Evolutionary conservation across 2,888 invertebrate species (phyloP).

Genomic region (Deroplatys truncata): DNA sequence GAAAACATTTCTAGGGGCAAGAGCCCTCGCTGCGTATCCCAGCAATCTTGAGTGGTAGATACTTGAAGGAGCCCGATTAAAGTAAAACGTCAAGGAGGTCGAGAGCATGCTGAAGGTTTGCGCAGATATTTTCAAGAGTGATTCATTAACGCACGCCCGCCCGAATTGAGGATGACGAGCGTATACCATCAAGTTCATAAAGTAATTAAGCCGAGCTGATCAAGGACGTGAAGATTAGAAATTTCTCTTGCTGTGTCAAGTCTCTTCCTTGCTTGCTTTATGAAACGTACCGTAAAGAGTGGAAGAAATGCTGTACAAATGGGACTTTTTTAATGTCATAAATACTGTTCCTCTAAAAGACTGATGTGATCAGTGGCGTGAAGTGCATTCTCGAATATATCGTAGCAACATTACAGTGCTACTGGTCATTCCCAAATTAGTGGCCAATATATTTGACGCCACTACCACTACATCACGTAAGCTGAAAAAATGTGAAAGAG

Average conservation of each 20-base stretch:
- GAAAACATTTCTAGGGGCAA: background rate
- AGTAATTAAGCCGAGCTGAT: conserved; percentile 2
- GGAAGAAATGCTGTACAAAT: background rate
- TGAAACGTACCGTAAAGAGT: background rate
- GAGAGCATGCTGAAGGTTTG: background rate
- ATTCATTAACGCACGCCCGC: background rate
- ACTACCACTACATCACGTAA: too few relatives aligned
- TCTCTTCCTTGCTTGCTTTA: background rate
- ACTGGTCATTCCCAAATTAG: too few relatives aligned
- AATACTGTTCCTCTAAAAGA: background rate
- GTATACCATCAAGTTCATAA: background rate
- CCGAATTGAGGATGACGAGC: background rate
- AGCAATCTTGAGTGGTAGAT: background rate
- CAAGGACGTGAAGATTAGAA: background rate
- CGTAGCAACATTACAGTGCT: too few relatives aligned
- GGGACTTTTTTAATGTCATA: background rate
- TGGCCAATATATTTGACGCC: too few relatives aligned
- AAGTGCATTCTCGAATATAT: background rate
- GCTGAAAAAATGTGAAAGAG: too few relatives aligned
- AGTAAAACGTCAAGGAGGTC: background rate
- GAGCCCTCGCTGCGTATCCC: background rate
- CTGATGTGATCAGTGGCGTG: background rate
- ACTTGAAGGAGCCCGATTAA: background rate
- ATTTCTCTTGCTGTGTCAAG: background rate
- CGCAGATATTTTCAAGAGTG: background rate